Evolutionary conservation across 1,140 invertebrate species (phyloP), one percentile per base, ranked within the genome.

Genomic region (Centruroides sculpturatus): DNA sequence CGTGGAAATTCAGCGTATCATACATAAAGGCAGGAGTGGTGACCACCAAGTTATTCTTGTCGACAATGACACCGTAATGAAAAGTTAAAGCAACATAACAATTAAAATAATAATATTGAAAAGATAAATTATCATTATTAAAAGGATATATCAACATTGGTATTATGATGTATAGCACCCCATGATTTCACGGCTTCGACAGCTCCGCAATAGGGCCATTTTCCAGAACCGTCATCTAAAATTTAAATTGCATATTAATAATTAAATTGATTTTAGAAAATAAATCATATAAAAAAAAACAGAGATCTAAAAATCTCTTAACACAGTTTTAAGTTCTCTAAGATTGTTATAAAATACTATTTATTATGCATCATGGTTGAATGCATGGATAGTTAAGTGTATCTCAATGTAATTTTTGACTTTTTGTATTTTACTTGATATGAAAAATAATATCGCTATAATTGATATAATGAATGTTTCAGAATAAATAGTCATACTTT

Each of bases 1-100:
- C 76, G 58, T 77, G 73, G 46, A 76, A 74, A 6, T 72, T 69
- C 35, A 59, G 66, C 59, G 73, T 71, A 36, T 78, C 71, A 62
- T 79, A 81, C 78, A 83, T 79, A 71, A 76, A 83, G 0, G 81
- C 82, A 8, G 82, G 81, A 5, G 81, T 80, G 11, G 78, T 80
- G 9, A 80, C 76, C 41, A 83, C 71, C 47, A 75, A 75, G 66
- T 80, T 78, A 8, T 75, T 71, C 3, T 69, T 67, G 68, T 81
- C 81, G 41, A 75, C 68, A 35, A 75, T 72, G 11, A 77, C 69
- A 59, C 79, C 79, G 59, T 76, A 72, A 1, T 7, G 51, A 53
- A 7, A 53, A 53, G 51, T 36, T 34, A 53, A 53, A 53, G 35
- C 5, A 34, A 53, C 5, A 53, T 53, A 53, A 5, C 23, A 53